A percentile compares a stretch with the other conserved stretches of the same genome.
These are phyloP conservation scores for Phortica okadai DNA, from an alignment of 2,888 invertebrate genomes.

Conservation along the genomic window DNA sequence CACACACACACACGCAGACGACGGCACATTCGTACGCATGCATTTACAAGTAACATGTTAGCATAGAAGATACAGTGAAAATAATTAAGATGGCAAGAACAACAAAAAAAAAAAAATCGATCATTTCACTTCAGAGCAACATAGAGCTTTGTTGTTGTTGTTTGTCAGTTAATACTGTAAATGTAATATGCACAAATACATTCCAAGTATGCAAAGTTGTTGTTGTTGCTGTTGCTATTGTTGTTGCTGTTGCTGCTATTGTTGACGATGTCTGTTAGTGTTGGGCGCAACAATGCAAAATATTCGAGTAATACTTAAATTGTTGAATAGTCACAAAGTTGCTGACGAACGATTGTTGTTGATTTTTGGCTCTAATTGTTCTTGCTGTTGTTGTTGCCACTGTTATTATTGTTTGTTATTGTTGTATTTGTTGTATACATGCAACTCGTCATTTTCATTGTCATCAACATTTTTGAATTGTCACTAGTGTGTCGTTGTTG, in stretches of 20 bases:
- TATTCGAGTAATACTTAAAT: conserved; percentile 38
- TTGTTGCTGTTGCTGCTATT: not conserved
- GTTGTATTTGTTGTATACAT: not conserved
- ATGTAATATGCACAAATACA: not conserved
- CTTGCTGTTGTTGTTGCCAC: not conserved
- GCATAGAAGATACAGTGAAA: no score
- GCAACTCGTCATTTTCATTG: conserved; percentile 1
- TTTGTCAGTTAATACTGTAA: no score
- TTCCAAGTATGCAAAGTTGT: not conserved
- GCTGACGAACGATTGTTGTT: conserved; percentile 48
- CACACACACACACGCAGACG: conserved; percentile 16
- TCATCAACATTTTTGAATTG: conserved; percentile 1
- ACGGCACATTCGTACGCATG: no score
- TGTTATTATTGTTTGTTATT: not conserved
- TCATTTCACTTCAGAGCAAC: no score
- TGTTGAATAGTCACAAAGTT: conserved; percentile 61
- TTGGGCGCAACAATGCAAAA: conserved; percentile 14
- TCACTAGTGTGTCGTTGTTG: not conserved
- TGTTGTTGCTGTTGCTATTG: not conserved
- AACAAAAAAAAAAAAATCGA: no score
- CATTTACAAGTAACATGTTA: no score
- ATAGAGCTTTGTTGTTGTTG: no score
- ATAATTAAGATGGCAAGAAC: no score
- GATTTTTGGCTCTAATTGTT: not conserved
- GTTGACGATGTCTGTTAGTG: conserved; percentile 12